Base-by-base conservation (phyloP, 2,797 vertebrate genomes). In the Melanotaenia maccullochi region DNA sequence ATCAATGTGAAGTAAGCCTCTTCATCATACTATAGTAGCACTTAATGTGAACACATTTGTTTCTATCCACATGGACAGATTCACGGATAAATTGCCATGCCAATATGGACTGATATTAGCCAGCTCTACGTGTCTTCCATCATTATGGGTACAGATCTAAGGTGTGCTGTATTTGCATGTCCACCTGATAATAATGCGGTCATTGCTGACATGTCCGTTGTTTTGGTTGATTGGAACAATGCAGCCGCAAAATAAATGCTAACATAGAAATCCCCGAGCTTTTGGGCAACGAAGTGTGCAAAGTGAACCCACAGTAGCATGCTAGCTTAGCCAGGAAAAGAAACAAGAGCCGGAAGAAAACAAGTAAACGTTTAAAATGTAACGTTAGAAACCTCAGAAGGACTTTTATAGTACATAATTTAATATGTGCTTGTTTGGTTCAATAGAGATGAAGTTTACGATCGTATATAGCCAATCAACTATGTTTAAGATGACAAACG, bases 261-360 rank as follows among this genome's bases (percentile, higher is more conserved):
- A 20, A 38, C 33, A 20, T 20, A 1, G 25, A 24, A 33, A 24
- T 18, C 24, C 22, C 33, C 6, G 35, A 16, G 1, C 7, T 36
- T 47, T n/a, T 13, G 7, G 22, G 1, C 6, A 42, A 52, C 13
- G 28, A 49, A n/a, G 44, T 36, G 14, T 18, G 25, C 3, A 32
- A 47, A 28, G 7, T 20, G 8, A 66, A 11, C 25, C 5, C 3
- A 6, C 18, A 22, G 11, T 1, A 78, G 66, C 55, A 66, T 12
- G 25, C 51, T 82, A 72, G 65, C 71, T 71, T 59, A 74, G 33
- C 44, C 18, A 51, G 20, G 9, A 38, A 9, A 4, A 58, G 24
- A 24, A 1, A 69, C 3, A 14, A 51, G 22, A 8, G 9, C 5
- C 7, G 5, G 8, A 33, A 33, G 0, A 24, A 24, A 24, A 9